Percentiles rank a stretch among this genome's conserved stretches.
phyloP scores from a whole-genome alignment of 1,140 invertebrate species.

The Wasmannia auropunctata region DNA sequence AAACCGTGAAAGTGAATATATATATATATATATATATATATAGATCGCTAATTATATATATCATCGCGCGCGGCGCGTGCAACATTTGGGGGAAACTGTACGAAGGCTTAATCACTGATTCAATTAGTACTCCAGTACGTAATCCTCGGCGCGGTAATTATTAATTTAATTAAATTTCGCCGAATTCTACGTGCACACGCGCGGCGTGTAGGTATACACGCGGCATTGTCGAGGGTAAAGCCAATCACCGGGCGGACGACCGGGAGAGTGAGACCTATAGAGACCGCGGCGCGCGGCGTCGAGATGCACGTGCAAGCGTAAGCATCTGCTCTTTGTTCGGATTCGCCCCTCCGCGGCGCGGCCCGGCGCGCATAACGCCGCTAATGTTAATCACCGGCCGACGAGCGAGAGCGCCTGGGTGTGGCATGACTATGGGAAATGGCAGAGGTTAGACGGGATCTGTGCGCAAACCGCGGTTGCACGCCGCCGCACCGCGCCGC shows the following conservation, averaged over 20 bases:
- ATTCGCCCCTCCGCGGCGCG: no score
- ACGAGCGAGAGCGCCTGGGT: conserved; percentile 68
- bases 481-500: no score
- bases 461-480: conserved; percentile 53
- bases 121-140: conserved; percentile 17
- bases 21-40: no score
- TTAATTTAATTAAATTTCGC: conserved; percentile 28
- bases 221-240: not conserved
- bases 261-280: no score
- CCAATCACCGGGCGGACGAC: not conserved
- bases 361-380: conserved; percentile 47
- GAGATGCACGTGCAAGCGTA: not conserved
- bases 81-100: no score
- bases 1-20: conserved; percentile 25
- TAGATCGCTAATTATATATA: no score
- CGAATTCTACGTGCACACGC: not conserved
- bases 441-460: conserved; percentile 75
- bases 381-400: conserved; percentile 65
- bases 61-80: no score
- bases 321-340: conserved; percentile 66
- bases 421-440: conserved; percentile 77
- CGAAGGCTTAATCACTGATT: no score
- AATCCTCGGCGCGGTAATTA: not conserved
- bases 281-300: no score
- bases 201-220: no score